phyloP scores from a whole-genome alignment of 37 sponge, comb jelly and placozoan species.

The Axinella damicornis region DNA sequence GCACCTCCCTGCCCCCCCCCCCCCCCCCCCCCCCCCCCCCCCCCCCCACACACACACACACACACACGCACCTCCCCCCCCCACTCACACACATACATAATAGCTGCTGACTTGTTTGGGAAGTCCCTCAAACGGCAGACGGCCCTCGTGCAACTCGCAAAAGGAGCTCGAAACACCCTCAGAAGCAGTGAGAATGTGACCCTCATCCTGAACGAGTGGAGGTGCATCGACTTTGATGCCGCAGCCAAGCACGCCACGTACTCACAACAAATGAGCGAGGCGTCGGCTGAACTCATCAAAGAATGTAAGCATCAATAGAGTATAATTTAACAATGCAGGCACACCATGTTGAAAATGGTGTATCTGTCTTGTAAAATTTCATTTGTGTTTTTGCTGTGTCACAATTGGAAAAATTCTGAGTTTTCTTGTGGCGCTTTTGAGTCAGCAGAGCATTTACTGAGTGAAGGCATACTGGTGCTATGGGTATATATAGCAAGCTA shows the following conservation, averaged over 20 bases:
- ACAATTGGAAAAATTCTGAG: no score
- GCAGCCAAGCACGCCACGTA: slow-evolving; percentile 10
- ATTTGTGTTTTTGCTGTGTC: no score
- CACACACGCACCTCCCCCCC: background rate
- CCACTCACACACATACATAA: background rate
- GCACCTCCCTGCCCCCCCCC: no score
- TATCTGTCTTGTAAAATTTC: no score
- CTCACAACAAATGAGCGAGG: background rate
- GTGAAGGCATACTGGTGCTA: no score
- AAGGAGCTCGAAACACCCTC: slow-evolving; percentile 73
- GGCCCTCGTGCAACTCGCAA: slow-evolving; percentile 75
- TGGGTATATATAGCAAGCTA: no score
- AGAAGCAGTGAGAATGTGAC: slow-evolving; percentile 66
- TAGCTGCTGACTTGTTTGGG: slow-evolving; percentile 83
- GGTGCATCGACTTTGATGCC: slow-evolving; percentile 57
- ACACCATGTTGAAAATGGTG: no score
- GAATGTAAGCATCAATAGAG: slow-evolving; percentile 43
- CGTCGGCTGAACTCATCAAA: slow-evolving; percentile 21
- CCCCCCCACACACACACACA: background rate
- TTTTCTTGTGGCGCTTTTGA: no score
- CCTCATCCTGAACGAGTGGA: slow-evolving; percentile 73
- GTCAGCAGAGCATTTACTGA: no score
- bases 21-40: no score
- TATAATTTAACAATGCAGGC: background rate
- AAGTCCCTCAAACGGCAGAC: slow-evolving; percentile 76